Evolutionary conservation across 1,140 invertebrate species (phyloP).

Genomic region (Calliphora vicina): DNA sequence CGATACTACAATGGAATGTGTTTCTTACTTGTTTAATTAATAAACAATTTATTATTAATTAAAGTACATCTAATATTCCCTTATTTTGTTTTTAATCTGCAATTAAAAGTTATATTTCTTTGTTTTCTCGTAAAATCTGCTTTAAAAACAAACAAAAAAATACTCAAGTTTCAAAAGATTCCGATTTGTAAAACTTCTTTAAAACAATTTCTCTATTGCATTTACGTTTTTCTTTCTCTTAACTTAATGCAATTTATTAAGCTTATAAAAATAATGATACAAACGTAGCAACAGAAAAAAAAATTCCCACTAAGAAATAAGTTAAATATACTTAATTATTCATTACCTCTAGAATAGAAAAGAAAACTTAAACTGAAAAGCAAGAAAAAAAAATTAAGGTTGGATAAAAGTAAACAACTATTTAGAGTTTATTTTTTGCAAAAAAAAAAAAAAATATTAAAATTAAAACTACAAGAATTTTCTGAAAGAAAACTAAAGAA

Average conservation of each 20-base stretch:
- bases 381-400: neutral
- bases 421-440: neutral
- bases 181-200: neutral
- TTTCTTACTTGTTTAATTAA: no score
- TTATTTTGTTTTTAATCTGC: no score
- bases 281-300: neutral
- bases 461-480: neutral
- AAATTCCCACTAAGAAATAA: neutral
- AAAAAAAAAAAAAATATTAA: no score
- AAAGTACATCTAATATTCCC: no score
- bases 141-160: no score
- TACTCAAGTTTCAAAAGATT: no score
- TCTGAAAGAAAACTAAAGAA: no score
- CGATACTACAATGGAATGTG: no score
- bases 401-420: neutral
- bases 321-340: constrained; percentile 1
- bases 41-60: no score
- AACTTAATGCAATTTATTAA: constrained; percentile 6
- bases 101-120: no score
- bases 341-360: neutral
- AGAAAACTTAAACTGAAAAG: neutral
- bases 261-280: neutral
- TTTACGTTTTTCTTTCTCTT: neutral
- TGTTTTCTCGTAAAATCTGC: no score
- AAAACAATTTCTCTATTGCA: neutral